Conservation (phyloP, 2,888 invertebrate species). For the Phrixothrix hirtus region DNA sequence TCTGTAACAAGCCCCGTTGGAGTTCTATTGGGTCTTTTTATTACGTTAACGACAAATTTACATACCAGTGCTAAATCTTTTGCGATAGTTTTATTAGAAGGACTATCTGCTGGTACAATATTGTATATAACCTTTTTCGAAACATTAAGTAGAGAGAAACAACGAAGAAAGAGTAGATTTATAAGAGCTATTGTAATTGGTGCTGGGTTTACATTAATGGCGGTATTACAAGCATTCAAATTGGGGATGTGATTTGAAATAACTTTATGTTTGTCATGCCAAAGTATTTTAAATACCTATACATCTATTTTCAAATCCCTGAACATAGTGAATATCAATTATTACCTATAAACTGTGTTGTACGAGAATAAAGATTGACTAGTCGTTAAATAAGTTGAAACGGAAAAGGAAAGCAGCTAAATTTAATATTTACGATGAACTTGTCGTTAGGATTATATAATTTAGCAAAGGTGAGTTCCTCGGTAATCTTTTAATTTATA, state of each 20-base stretch:
- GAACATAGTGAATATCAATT: too few species aligned
- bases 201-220: slow-evolving; percentile 53
- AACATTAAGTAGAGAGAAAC: slow-evolving; percentile 74
- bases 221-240: slow-evolving; percentile 39
- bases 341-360: neutral
- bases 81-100: slow-evolving; percentile 53
- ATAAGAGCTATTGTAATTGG: slow-evolving; percentile 50
- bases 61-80: slow-evolving; percentile 45
- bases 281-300: too few species aligned
- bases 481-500: too few species aligned
- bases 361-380: neutral
- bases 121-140: slow-evolving; percentile 79
- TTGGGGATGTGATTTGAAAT: slow-evolving; percentile 2
- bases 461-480: too few species aligned
- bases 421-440: too few species aligned
- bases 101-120: slow-evolving; percentile 74
- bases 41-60: slow-evolving; percentile 52
- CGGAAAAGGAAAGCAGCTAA: neutral
- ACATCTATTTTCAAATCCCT: too few species aligned
- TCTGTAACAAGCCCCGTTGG: slow-evolving; percentile 59
- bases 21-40: slow-evolving; percentile 56
- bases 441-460: too few species aligned
- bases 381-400: neutral
- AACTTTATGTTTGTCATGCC: too few species aligned
- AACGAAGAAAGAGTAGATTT: slow-evolving; percentile 56